A percentile compares a stretch with the other conserved stretches of the same genome.
phyloP scores from a whole-genome alignment of 1,140 invertebrate genomes.

The Oncopodura yosiiana region DNA sequence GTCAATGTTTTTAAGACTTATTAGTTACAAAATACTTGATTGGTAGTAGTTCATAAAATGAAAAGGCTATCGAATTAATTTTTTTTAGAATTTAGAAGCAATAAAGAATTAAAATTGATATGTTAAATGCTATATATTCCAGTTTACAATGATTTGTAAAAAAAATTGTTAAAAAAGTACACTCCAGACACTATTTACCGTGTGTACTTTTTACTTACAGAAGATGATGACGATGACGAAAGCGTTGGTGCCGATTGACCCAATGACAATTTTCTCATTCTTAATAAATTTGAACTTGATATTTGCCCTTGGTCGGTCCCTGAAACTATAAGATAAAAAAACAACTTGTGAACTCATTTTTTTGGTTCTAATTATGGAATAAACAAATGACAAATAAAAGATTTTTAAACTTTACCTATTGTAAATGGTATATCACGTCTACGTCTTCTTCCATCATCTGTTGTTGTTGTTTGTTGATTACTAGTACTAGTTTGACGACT shows the following conservation, averaged over 20 bases:
- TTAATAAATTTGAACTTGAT: slow-evolving; percentile 62
- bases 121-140: too few species aligned
- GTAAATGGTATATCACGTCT: slow-evolving; percentile 12
- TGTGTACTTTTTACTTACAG: too few species aligned
- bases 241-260: slow-evolving; percentile 86
- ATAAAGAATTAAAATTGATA: too few species aligned
- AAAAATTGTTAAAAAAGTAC: not conserved
- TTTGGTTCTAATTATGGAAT: too few species aligned
- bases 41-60: too few species aligned
- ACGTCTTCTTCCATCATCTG: slow-evolving; percentile 21
- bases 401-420: slow-evolving; percentile 8
- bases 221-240: slow-evolving; percentile 57
- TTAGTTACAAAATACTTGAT: too few species aligned
- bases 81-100: too few species aligned
- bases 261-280: slow-evolving; percentile 73
- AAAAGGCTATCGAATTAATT: too few species aligned
- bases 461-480: too few species aligned
- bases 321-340: slow-evolving; percentile 10
- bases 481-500: slow-evolving; percentile 20
- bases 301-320: slow-evolving; percentile 30
- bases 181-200: slow-evolving; percentile 48
- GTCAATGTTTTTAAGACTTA: too few species aligned
- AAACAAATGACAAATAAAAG: not conserved
- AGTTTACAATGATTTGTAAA: not conserved
- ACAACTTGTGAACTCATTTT: not conserved